phyloP scores from a whole-genome alignment of 2,113 vertebrate species.

The Nibea coibor region DNA sequence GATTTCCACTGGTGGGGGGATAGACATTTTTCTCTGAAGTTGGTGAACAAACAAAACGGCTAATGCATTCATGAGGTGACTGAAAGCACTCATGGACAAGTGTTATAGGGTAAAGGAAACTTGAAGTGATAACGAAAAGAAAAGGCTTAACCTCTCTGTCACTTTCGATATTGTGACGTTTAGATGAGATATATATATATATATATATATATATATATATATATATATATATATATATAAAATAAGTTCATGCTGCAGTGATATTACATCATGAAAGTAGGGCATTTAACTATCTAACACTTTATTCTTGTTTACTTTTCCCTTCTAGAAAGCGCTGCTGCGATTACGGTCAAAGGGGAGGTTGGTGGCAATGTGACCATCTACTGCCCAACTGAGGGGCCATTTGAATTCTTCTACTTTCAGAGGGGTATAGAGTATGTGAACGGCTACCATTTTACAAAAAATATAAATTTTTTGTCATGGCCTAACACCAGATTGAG shows the following conservation, averaged over 20 bases:
- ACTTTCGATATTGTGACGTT: background rate
- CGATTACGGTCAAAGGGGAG: background rate
- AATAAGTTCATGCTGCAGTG: too few species aligned
- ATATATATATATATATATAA: too few species aligned
- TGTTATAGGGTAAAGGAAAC: too few species aligned
- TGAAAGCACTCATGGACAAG: background rate
- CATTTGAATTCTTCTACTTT: slow-evolving; percentile 30
- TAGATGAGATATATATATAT: too few species aligned
- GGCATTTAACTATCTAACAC: too few species aligned
- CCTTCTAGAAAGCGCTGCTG: slow-evolving; percentile 1
- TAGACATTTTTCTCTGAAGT: background rate
- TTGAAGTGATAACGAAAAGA: background rate
- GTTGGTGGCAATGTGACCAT: slow-evolving; percentile 61
- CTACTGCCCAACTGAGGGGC: background rate
- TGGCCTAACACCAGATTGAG: slow-evolving; percentile 48
- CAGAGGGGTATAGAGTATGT: rapidly evolving
- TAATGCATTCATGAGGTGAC: background rate
- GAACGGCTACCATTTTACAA: slow-evolving; percentile 18
- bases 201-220: too few species aligned
- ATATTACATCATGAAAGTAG: too few species aligned
- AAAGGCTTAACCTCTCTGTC: background rate
- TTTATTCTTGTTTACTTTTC: background rate
- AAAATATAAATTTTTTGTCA: rapidly evolving
- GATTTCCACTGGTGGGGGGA: background rate
- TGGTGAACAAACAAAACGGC: background rate